Evolutionary conservation across 2,113 vertebrate genomes (phyloP), one percentile per base, ranked within the genome.

Genomic region (Ophthalmolycus amberensis): DNA sequence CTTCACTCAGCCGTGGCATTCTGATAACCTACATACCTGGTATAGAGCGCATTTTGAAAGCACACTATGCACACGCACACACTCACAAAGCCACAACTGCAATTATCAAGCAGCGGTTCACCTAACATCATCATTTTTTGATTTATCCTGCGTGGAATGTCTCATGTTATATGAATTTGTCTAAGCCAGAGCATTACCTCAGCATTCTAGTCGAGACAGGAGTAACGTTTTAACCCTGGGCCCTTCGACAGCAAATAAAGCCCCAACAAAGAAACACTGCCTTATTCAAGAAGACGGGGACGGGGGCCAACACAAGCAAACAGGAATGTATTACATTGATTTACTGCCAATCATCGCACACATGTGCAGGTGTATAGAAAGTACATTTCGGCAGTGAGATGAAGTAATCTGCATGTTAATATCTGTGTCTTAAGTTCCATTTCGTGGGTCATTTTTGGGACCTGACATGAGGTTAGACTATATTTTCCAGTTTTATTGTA

Each of bases 341-440:
- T 94, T 86, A 90, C 84, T 92, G 93, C 92, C 92, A 93, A 88
- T 94, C 90, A 88, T 93, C 90, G 93, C 78, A 90, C 93, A 94
- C 89, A 90, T 89, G 88, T 85, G 85, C 94, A 94, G 91, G 93
- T 94, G 94, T 88, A 94, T 88, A 89, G 76, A 88, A 90, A 89
- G 86, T 40, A 60, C 71, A 85, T 78, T 86, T 87, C 82, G 71
- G 92, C 91, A 89, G 90, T 90, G 69, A 90, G 85, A 91, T 93
- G 92, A 94, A 77, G 93, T 93, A 84, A 95, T 89, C 71, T 73
- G 60, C 65, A 82, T 85, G 52, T 72, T 79, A 86, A 86, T 85
- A 89, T 86, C 34, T 70, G 58, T 89, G 87, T 88, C 85, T 78
- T 80, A 71, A 77, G 59, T 84, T 92, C 73, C 85, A 89, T 72